Evolutionary conservation across 1,140 invertebrate genomes (phyloP).

Genomic region (Drosophila sucinea): DNA sequence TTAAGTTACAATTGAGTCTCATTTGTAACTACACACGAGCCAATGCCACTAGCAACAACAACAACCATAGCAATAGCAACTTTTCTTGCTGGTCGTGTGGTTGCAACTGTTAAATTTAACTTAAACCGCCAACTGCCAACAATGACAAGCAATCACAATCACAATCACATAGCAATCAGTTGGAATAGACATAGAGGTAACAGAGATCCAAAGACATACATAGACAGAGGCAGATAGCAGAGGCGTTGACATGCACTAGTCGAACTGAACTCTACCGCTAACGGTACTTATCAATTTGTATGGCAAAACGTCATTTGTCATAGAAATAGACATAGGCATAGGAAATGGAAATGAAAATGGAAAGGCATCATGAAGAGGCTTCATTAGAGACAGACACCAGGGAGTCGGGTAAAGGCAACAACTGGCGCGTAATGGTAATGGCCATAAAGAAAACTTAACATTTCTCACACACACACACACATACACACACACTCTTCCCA

Average conservation of each 20-base stretch:
- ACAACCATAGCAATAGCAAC: conserved; percentile 47
- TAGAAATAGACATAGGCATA: conserved; percentile 32
- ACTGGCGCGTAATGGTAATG: conserved; percentile 53
- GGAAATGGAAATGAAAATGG: conserved; percentile 31
- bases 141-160: conserved; percentile 62
- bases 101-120: conserved; percentile 43
- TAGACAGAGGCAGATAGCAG: neutral
- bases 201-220: too few species aligned
- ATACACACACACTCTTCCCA: conserved; percentile 4
- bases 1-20: conserved; percentile 42
- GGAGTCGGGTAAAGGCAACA: conserved; percentile 42
- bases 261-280: conserved; percentile 53
- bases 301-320: conserved; percentile 69
- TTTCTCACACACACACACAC: conserved; percentile 48
- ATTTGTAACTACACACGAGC: conserved; percentile 54
- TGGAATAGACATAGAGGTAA: too few species aligned
- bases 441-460: conserved; percentile 61
- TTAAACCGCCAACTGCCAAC: conserved; percentile 34
- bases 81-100: conserved; percentile 2
- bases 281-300: conserved; percentile 77
- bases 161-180: conserved; percentile 37
- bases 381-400: conserved; percentile 51
- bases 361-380: conserved; percentile 47
- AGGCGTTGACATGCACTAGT: conserved; percentile 53
- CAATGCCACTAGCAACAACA: conserved; percentile 35